Conservation (phyloP, 2,113 vertebrate genomes). For the Thomomys bottae region DNA sequence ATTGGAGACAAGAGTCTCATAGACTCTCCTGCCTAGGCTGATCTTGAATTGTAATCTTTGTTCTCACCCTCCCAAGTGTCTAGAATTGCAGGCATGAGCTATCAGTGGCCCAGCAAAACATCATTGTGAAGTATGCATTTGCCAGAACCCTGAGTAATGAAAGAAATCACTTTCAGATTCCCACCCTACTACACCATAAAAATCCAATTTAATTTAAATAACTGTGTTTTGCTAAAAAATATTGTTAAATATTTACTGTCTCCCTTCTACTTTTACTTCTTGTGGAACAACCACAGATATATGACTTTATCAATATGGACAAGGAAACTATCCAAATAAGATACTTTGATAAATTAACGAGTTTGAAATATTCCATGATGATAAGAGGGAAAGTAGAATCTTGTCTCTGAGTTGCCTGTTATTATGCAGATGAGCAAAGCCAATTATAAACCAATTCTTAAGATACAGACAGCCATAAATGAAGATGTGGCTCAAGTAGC, state of each 20-base stretch:
- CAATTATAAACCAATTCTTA: background rate
- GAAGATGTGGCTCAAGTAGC: too few relatives aligned
- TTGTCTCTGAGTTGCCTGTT: background rate
- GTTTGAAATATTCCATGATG: background rate
- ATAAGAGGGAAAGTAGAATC: background rate
- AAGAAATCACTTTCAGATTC: background rate
- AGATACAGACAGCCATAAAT: background rate
- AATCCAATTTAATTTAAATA: background rate
- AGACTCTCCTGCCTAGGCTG: too few relatives aligned
- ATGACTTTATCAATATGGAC: background rate
- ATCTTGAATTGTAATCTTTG: too few relatives aligned
- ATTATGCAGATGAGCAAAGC: background rate
- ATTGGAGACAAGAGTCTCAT: too few relatives aligned
- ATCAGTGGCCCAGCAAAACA: too few relatives aligned
- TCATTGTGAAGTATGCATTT: background rate
- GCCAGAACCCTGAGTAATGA: background rate
- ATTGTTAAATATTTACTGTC: background rate
- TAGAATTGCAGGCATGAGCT: too few relatives aligned
- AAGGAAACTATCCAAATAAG: conserved; percentile 13
- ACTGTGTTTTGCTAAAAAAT: background rate
- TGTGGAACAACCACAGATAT: background rate
- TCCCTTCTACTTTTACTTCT: background rate
- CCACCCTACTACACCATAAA: background rate
- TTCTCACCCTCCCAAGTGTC: too few relatives aligned
- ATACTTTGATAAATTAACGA: background rate